A percentile compares a stretch with the other conserved stretches of the same genome.
Conservation (phyloP, 2,113 vertebrate genomes). For the Pogonocichla stellata region DNA sequence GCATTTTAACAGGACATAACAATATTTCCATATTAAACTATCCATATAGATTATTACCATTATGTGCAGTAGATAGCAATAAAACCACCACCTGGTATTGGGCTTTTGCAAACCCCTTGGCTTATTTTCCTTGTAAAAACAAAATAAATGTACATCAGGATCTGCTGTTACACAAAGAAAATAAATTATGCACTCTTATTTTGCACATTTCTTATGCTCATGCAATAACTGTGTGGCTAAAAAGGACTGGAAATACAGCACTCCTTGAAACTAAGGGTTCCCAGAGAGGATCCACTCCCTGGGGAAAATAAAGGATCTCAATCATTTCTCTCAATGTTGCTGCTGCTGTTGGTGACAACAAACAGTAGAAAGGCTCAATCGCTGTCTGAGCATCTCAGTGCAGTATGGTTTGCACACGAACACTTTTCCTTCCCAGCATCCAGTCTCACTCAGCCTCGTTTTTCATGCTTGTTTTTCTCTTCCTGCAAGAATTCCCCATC, state of each 20-base stretch:
- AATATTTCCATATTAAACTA: slow-evolving; percentile 17
- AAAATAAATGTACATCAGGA: neutral
- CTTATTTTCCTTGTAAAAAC: slow-evolving; percentile 34
- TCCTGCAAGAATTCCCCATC: neutral
- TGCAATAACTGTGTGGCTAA: neutral
- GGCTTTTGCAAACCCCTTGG: slow-evolving; percentile 1
- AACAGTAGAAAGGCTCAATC: neutral
- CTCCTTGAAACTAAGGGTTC: neutral
- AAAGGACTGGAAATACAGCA: neutral
- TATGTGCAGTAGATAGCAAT: slow-evolving; percentile 38
- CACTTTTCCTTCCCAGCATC: neutral
- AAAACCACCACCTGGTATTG: slow-evolving; percentile 21
- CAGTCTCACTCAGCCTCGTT: neutral
- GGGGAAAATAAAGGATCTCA: neutral
- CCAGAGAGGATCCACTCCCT: neutral
- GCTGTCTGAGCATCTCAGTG: neutral
- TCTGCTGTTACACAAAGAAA: neutral
- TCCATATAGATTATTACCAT: slow-evolving; percentile 14
- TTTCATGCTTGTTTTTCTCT: neutral
- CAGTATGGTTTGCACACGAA: neutral
- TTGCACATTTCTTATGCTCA: neutral
- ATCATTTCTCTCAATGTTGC: neutral
- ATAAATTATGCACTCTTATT: neutral
- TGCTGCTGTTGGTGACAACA: neutral
- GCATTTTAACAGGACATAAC: neutral